Conservation (phyloP, 1,140 invertebrate genomes). For the Ylistrum balloti region DNA sequence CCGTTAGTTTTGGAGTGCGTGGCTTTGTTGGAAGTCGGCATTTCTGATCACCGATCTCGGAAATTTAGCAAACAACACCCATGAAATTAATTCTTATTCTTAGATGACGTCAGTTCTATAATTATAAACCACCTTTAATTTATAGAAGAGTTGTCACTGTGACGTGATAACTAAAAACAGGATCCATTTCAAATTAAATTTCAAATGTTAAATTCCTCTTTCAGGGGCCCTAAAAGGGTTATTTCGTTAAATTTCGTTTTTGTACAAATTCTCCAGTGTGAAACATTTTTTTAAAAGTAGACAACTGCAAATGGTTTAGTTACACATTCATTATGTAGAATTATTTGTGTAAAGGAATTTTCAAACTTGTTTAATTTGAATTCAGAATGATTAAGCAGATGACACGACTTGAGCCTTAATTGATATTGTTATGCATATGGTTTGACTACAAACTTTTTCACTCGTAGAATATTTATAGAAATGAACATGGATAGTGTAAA, state of each 20-base stretch:
- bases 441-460: no score
- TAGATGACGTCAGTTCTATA: neutral
- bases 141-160: neutral
- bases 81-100: neutral
- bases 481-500: no score
- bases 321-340: no score
- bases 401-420: no score
- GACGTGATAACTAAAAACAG: neutral
- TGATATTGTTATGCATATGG: no score
- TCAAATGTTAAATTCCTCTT: neutral
- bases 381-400: no score
- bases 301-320: no score
- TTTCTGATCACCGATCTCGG: neutral
- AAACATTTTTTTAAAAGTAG: no score
- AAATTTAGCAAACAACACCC: neutral
- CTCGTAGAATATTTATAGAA: no score
- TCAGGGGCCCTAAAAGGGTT: neutral
- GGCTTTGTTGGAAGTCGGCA: neutral
- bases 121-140: neutral
- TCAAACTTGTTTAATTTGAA: no score
- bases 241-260: neutral
- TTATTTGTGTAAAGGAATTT: no score
- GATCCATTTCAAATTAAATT: neutral
- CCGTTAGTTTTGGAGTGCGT: conserved; percentile 14
- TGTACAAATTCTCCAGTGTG: no score